Evolutionary conservation across 1,140 invertebrate genomes (phyloP).

Genomic region (Phymastichus coffea): DNA sequence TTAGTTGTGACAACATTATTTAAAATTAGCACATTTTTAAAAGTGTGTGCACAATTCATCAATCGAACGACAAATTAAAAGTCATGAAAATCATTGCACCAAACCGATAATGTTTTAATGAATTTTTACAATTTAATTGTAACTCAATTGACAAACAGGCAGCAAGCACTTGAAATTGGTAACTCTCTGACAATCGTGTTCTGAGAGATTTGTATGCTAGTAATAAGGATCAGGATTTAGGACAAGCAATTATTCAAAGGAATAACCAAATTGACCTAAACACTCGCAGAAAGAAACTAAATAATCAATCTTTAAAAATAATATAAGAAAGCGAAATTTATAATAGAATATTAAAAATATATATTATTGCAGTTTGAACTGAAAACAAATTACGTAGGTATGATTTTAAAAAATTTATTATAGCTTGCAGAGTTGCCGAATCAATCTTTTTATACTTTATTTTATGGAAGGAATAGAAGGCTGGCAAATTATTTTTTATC

Average conservation of each 20-base stretch:
- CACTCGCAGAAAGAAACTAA: constrained; percentile 23
- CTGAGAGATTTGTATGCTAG: constrained; percentile 9
- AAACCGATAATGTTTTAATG: no score
- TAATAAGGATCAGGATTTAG: no score
- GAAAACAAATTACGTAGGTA: constrained; percentile 1
- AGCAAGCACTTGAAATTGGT: constrained; percentile 48
- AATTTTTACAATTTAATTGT: constrained; percentile 20
- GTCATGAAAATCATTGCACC: no score
- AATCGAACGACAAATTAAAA: constrained; percentile 21
- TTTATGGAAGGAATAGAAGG: constrained; percentile 16
- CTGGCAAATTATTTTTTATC: constrained; percentile 17
- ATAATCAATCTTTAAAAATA: constrained; percentile 13
- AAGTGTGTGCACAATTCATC: neutral
- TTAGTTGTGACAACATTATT: neutral
- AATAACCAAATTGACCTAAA: constrained; percentile 23
- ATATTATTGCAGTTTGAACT: constrained; percentile 10
- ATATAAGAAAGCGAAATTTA: neutral
- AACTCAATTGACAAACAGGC: constrained; percentile 48
- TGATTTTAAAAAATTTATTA: constrained; percentile 1
- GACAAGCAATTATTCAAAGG: constrained; percentile 9
- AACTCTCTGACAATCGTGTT: constrained; percentile 7
- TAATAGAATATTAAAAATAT: constrained; percentile 14
- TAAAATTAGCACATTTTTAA: neutral
- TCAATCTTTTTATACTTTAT: constrained; percentile 18
- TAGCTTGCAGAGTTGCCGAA: constrained; percentile 17